A percentile compares a stretch with the other conserved stretches of the same genome.
Evolutionary conservation across 2,888 invertebrate species (phyloP).

Genomic region (Ellobium chinense): DNA sequence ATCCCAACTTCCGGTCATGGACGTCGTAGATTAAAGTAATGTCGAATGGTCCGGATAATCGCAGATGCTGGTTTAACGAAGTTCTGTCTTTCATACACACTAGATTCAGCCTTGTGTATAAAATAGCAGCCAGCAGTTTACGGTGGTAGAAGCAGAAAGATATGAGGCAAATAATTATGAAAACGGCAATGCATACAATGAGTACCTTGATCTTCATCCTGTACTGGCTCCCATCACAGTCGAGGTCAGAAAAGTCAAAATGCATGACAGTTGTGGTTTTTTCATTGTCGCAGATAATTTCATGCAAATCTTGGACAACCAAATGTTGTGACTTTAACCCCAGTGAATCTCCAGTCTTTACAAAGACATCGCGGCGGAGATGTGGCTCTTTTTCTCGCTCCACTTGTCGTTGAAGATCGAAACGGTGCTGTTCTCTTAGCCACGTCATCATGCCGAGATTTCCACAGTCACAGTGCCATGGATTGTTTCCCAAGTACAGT

Average conservation of each 20-base stretch:
- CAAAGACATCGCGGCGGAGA: no score
- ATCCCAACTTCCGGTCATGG: slow-evolving; percentile 38
- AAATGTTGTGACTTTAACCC: no score
- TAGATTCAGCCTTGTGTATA: slow-evolving; percentile 19
- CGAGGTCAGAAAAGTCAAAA: background rate
- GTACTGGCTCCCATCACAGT: background rate
- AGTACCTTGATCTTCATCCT: background rate
- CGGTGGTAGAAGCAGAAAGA: slow-evolving; percentile 24
- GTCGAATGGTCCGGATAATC: slow-evolving; percentile 6
- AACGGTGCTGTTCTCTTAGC: slow-evolving; percentile 1
- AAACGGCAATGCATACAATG: background rate
- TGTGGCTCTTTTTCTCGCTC: background rate
- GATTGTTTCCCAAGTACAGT: slow-evolving; percentile 23
- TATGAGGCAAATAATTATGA: background rate
- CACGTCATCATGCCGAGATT: slow-evolving; percentile 27
- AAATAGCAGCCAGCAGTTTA: slow-evolving; percentile 17
- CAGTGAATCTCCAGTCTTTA: no score
- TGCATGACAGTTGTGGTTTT: background rate
- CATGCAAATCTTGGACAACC: background rate
- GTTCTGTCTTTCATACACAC: background rate
- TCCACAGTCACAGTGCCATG: slow-evolving; percentile 37
- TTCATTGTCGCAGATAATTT: background rate
- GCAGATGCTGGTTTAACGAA: background rate
- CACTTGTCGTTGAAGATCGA: background rate
- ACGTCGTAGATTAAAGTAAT: slow-evolving; percentile 41